A percentile compares a stretch with the other conserved stretches of the same genome.
phyloP scores from a whole-genome alignment of 2,888 invertebrate genomes.

The Trachelus stipa region DNA sequence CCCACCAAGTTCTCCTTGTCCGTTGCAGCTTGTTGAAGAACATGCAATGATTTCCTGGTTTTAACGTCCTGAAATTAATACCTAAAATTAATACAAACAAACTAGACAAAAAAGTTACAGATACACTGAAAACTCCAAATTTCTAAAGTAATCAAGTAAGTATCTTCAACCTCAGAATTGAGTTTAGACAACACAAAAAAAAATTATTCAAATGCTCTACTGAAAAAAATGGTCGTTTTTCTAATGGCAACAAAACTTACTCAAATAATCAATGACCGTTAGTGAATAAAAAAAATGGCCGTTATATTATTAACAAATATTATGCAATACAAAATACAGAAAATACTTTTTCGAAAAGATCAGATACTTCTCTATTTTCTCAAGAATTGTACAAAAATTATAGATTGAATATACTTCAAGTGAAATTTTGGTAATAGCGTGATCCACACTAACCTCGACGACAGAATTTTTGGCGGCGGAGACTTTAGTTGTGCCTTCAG shows the following conservation, averaged over 20 bases:
- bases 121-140: neutral
- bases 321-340: conserved; percentile 3
- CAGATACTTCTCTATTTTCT: neutral
- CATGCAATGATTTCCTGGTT: conserved; percentile 77
- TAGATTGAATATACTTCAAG: neutral
- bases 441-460: conserved; percentile 53
- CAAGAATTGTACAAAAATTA: neutral
- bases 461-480: conserved; percentile 46
- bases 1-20: conserved; percentile 80
- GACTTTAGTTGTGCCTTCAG: conserved; percentile 53
- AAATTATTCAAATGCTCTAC: neutral
- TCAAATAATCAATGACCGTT: neutral
- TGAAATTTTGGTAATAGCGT: conserved; percentile 10
- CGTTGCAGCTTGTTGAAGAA: conserved; percentile 77
- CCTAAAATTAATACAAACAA: neutral
- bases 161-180: neutral
- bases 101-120: neutral
- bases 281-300: neutral
- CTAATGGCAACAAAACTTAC: neutral
- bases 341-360: conserved; percentile 8
- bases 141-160: neutral
- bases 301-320: neutral
- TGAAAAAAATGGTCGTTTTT: neutral
- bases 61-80: conserved; percentile 29
- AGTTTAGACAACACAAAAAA: neutral